These are phyloP conservation scores for Scylla paramamosain DNA, from an alignment of 1,140 invertebrate species.

Conservation along the genomic window DNA sequence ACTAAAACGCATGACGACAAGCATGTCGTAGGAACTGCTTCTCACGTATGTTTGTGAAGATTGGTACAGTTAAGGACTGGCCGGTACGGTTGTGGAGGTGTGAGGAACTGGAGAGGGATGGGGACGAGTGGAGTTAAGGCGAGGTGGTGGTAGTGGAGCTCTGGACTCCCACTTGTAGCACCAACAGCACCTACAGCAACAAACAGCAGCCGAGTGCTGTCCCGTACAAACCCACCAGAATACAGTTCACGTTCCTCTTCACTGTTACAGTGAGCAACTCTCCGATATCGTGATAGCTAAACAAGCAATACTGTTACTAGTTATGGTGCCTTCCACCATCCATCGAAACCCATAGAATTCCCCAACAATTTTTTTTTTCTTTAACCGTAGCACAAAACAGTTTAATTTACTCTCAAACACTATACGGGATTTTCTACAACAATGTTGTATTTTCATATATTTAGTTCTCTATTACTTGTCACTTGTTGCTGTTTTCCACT, in stretches of 20 bases:
- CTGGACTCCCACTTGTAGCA: constrained; percentile 69
- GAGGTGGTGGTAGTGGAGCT: constrained; percentile 73
- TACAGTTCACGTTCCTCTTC: constrained; percentile 76
- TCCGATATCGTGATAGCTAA: constrained; percentile 76
- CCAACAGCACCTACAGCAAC: constrained; percentile 62
- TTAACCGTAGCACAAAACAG: constrained; percentile 72
- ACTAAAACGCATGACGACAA: constrained; percentile 71
- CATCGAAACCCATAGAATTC: constrained; percentile 74
- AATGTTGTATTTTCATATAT: constrained; percentile 51
- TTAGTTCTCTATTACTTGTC: constrained; percentile 53
- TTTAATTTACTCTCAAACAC: constrained; percentile 62
- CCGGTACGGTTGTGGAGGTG: constrained; percentile 68
- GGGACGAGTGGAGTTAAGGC: constrained; percentile 64
- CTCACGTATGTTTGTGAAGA: constrained; percentile 71
- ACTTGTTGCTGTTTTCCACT: constrained; percentile 62
- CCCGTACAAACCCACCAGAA: constrained; percentile 76
- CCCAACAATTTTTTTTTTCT: constrained; percentile 57
- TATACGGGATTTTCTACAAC: constrained; percentile 65
- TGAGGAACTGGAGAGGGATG: constrained; percentile 63
- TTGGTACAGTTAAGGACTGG: constrained; percentile 66
- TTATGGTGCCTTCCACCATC: constrained; percentile 77
- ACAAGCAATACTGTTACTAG: constrained; percentile 75
- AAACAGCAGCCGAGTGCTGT: constrained; percentile 69
- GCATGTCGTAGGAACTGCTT: constrained; percentile 74
- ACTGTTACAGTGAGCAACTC: constrained; percentile 75